Percentiles rank a stretch among this genome's conserved stretches.
These are phyloP conservation scores for Tenthredo mesomela DNA, from an alignment of 2,888 invertebrate species.

Conservation along the genomic window DNA sequence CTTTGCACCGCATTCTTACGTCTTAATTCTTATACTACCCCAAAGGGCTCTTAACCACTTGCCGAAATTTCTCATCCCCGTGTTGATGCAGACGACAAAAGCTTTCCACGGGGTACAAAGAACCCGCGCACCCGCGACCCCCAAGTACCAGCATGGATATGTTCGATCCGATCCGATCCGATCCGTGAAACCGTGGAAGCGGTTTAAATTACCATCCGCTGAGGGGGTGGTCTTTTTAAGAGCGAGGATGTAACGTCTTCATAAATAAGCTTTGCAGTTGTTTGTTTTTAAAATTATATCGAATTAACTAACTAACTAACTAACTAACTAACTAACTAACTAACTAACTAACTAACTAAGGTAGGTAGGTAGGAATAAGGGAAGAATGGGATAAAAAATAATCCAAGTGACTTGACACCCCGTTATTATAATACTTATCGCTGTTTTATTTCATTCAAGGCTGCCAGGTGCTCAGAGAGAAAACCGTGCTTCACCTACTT, in stretches of 20 bases:
- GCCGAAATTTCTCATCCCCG: not conserved
- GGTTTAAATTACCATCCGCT: slow-evolving; percentile 30
- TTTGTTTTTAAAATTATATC: too few relatives aligned
- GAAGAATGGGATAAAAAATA: not conserved
- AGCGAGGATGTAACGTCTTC: not conserved
- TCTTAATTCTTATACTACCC: too few relatives aligned
- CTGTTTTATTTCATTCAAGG: not conserved
- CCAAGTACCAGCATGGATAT: not conserved
- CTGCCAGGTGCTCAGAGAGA: slow-evolving; percentile 17
- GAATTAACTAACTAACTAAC: too few relatives aligned
- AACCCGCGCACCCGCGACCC: not conserved
- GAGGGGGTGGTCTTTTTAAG: not conserved
- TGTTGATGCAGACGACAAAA: not conserved
- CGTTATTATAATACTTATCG: not conserved
- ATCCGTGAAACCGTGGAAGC: not conserved
- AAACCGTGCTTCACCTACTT: slow-evolving; percentile 38
- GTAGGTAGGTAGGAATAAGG: too few relatives aligned
- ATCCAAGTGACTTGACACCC: not conserved
- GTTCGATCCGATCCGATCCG: not conserved
- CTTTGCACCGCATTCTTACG: not conserved
- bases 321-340: too few relatives aligned
- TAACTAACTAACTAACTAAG: too few relatives aligned
- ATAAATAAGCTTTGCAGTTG: not conserved
- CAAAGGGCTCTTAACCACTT: not conserved
- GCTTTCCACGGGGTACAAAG: not conserved